These are phyloP conservation scores for Arnoldichthys spilopterus DNA, from an alignment of 2,797 vertebrate genomes.

Conservation along the genomic window DNA sequence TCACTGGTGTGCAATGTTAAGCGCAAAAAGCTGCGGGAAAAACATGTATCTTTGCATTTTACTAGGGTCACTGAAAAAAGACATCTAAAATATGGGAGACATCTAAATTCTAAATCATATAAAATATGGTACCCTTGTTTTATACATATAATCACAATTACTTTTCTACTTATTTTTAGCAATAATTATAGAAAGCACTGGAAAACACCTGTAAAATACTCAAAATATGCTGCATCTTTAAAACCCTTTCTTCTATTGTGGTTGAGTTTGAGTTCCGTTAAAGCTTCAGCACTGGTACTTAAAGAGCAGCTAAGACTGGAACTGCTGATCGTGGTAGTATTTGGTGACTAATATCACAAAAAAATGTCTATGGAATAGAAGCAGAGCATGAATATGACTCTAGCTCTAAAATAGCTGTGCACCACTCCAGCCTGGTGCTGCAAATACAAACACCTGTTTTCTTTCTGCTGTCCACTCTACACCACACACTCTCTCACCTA, in stretches of 20 bases:
- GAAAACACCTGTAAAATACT: background rate
- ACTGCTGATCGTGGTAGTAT: background rate
- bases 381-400: conserved; percentile 6
- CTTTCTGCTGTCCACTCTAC: background rate
- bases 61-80: too few species aligned
- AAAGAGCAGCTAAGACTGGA: background rate
- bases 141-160: too few species aligned
- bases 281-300: background rate
- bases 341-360: background rate
- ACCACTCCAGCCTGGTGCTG: background rate
- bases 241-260: background rate
- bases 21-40: background rate
- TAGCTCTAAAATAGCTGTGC: background rate
- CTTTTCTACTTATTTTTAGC: too few species aligned
- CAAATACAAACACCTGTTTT: background rate
- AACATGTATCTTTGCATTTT: too few species aligned
- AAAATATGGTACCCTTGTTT: too few species aligned
- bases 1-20: background rate
- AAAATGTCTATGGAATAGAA: background rate
- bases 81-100: too few species aligned
- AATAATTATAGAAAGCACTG: background rate
- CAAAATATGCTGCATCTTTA: background rate
- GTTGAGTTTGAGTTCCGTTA: background rate
- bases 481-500: conserved; percentile 8
- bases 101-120: too few species aligned